Percentiles rank a stretch among this genome's conserved stretches.
These are phyloP conservation scores for Pelobates fuscus DNA, from an alignment of 2,113 vertebrate genomes.

Conservation along the genomic window DNA sequence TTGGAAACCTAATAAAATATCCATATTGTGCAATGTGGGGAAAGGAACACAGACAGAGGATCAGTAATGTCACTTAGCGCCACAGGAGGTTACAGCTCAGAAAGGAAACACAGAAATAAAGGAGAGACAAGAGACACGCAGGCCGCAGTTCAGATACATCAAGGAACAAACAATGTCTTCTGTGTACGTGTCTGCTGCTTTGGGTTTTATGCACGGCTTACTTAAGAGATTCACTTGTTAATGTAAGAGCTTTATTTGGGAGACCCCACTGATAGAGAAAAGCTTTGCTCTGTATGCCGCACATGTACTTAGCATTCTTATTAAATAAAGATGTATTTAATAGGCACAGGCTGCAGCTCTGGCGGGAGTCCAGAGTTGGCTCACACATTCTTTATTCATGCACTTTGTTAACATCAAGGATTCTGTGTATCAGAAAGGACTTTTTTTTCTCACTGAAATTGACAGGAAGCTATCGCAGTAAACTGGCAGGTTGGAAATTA, in stretches of 20 bases:
- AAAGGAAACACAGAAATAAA: no score
- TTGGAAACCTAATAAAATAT: no score
- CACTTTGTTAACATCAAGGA: neutral
- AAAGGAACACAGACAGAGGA: no score
- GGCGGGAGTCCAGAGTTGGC: neutral
- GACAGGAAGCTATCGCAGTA: neutral
- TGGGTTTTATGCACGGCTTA: neutral
- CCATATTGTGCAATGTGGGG: no score
- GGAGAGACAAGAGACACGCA: neutral
- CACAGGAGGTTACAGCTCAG: neutral
- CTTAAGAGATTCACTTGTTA: slow-evolving; percentile 5
- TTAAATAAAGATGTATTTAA: slow-evolving; percentile 5
- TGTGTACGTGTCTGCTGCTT: neutral
- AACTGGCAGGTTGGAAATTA: slow-evolving; percentile 11
- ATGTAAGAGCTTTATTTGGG: neutral
- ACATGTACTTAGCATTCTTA: neutral
- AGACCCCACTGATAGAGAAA: neutral
- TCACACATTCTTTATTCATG: neutral
- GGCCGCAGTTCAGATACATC: neutral
- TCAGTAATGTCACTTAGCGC: no score
- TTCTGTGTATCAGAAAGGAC: neutral
- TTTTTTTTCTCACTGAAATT: slow-evolving; percentile 5
- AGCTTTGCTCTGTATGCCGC: neutral
- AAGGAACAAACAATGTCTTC: neutral
- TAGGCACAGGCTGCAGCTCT: neutral